These are phyloP conservation scores for Hirtodrosophila alboralis DNA, from an alignment of 2,888 invertebrate genomes.

Conservation along the genomic window DNA sequence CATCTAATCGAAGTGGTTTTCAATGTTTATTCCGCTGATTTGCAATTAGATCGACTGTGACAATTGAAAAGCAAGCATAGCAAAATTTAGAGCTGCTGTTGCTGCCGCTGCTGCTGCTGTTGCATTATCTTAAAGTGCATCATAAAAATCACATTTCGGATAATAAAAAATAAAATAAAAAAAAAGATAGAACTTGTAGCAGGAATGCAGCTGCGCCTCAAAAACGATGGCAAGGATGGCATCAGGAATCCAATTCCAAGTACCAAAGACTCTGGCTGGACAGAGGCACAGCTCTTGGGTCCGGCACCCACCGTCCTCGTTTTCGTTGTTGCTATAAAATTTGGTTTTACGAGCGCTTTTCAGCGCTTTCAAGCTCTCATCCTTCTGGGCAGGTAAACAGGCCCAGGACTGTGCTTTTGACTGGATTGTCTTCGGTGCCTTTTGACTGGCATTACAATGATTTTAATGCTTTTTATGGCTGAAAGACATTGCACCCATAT, in stretches of 20 bases:
- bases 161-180: slow-evolving; percentile 57
- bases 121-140: slow-evolving; percentile 71
- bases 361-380: slow-evolving; percentile 41
- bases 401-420: slow-evolving; percentile 18
- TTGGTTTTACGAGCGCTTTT: slow-evolving; percentile 67
- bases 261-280: slow-evolving; percentile 11
- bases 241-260: slow-evolving; percentile 27
- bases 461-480: slow-evolving; percentile 74
- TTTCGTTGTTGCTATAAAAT: slow-evolving; percentile 63
- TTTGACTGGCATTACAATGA: slow-evolving; percentile 75
- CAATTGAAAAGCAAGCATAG: slow-evolving; percentile 68
- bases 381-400: slow-evolving; percentile 63
- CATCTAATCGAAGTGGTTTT: slow-evolving; percentile 42
- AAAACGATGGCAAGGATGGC: slow-evolving; percentile 17
- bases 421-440: slow-evolving; percentile 47
- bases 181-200: slow-evolving; percentile 17
- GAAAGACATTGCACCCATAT: slow-evolving; percentile 72
- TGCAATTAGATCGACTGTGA: slow-evolving; percentile 57
- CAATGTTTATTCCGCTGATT: slow-evolving; percentile 39
- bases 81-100: slow-evolving; percentile 43
- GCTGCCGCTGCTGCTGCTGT: slow-evolving; percentile 52
- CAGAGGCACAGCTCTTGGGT: slow-evolving; percentile 12
- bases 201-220: slow-evolving; percentile 49
- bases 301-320: slow-evolving; percentile 32
- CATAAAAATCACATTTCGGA: slow-evolving; percentile 75